Evolutionary conservation across 2,113 vertebrate species (phyloP).

Genomic region (Pituophis catenifer): DNA sequence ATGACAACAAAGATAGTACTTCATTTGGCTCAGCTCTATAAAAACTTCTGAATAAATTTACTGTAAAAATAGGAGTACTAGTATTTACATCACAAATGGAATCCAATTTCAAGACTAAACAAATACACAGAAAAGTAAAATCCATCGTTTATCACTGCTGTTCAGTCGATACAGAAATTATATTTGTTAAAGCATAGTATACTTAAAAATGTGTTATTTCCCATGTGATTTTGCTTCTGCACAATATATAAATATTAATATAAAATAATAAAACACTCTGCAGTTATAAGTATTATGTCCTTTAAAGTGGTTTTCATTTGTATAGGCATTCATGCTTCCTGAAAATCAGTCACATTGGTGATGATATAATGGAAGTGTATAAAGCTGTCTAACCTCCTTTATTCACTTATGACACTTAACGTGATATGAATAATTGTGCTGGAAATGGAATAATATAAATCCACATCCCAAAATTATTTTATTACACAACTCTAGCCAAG

Average conservation of each 20-base stretch:
- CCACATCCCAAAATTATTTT: constrained; percentile 38
- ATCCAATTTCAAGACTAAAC: background rate
- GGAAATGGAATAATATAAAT: constrained; percentile 51
- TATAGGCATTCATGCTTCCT: background rate
- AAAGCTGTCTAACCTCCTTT: background rate
- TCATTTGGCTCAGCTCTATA: background rate
- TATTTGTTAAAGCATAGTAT: background rate
- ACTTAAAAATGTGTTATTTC: background rate
- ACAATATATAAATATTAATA: background rate
- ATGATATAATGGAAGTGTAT: constrained; percentile 19
- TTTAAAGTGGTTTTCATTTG: constrained; percentile 32
- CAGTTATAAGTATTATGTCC: background rate
- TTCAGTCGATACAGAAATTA: background rate
- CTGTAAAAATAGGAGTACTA: background rate
- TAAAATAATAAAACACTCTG: background rate
- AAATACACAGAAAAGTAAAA: background rate
- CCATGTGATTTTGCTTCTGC: background rate
- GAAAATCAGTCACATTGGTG: background rate
- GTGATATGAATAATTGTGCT: constrained; percentile 56
- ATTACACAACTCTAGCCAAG: constrained; percentile 38
- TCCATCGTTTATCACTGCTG: background rate
- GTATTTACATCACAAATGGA: background rate
- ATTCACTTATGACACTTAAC: constrained; percentile 38
- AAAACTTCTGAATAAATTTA: background rate
- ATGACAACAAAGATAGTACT: background rate